Conservation (phyloP, 2,797 vertebrate genomes). For the Macropodus opercularis region DNA sequence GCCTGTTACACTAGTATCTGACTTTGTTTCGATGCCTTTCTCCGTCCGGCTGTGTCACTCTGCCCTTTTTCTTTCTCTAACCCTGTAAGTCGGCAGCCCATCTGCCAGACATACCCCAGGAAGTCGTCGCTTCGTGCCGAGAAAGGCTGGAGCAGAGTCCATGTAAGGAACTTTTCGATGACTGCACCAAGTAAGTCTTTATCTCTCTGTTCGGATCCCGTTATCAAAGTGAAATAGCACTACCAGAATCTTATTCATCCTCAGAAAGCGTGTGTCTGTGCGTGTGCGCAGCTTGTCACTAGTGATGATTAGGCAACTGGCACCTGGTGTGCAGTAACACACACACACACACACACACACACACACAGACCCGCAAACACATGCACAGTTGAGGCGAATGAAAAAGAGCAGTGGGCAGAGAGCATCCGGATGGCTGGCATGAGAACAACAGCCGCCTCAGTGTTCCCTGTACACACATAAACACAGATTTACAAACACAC, state of each 20-base stretch:
- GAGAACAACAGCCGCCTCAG: slow-evolving; percentile 77
- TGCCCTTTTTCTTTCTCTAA: slow-evolving; percentile 22
- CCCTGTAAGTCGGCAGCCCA: slow-evolving; percentile 80
- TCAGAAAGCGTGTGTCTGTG: slow-evolving; percentile 12
- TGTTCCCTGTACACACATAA: slow-evolving; percentile 52
- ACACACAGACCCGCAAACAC: slow-evolving; percentile 36
- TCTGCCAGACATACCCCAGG: slow-evolving; percentile 87
- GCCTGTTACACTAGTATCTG: not conserved
- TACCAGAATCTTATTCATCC: slow-evolving; percentile 36
- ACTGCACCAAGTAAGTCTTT: slow-evolving; percentile 86
- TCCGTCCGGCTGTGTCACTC: not conserved
- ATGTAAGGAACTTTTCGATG: slow-evolving; percentile 89
- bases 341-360: no score
- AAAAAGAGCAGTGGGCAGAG: slow-evolving; percentile 70
- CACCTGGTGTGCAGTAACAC: slow-evolving; percentile 58
- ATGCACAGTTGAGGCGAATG: slow-evolving; percentile 55
- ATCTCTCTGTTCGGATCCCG: slow-evolving; percentile 9
- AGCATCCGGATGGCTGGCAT: slow-evolving; percentile 78
- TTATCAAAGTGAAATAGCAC: slow-evolving; percentile 22
- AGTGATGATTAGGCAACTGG: slow-evolving; percentile 73
- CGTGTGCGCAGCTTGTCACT: slow-evolving; percentile 53
- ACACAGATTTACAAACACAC: slow-evolving; percentile 13
- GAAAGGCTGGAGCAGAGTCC: slow-evolving; percentile 86
- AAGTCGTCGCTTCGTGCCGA: slow-evolving; percentile 84
- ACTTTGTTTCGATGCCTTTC: not conserved